phyloP scores from a whole-genome alignment of 2,888 invertebrate species.

The Athrips mouffetella region DNA sequence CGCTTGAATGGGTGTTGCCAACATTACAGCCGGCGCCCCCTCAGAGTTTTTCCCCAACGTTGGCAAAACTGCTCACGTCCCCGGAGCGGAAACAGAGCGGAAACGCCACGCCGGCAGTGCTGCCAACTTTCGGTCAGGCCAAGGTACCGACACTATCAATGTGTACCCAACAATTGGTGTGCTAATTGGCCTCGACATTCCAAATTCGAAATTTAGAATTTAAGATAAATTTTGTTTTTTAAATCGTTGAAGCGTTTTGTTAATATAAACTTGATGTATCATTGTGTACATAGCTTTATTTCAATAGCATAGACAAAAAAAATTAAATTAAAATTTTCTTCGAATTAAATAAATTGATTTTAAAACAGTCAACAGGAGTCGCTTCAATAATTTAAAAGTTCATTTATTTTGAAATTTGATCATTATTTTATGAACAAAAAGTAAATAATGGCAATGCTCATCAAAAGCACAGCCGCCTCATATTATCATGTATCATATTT shows the following conservation, averaged over 20 bases:
- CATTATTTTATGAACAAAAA: neutral
- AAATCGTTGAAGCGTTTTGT: constrained; percentile 33
- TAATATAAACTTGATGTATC: neutral
- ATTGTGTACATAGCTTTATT: neutral
- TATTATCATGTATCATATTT: constrained; percentile 24
- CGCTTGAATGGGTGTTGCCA: constrained; percentile 76
- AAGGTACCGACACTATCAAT: constrained; percentile 64
- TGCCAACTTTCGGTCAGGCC: constrained; percentile 76
- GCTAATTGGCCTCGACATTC: constrained; percentile 70
- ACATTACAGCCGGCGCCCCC: constrained; percentile 77
- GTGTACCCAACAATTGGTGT: constrained; percentile 66
- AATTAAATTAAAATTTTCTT: too few species aligned
- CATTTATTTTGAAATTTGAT: neutral
- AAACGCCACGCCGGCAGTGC: constrained; percentile 37
- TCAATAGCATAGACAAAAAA: too few species aligned
- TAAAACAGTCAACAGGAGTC: too few species aligned
- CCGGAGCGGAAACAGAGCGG: constrained; percentile 73
- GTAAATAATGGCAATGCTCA: constrained; percentile 4
- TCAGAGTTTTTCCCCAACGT: constrained; percentile 86
- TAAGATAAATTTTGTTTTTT: constrained; percentile 48
- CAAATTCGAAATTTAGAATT: constrained; percentile 73
- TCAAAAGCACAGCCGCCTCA: constrained; percentile 23
- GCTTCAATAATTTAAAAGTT: constrained; percentile 31
- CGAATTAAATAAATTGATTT: too few species aligned
- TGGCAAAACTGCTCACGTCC: constrained; percentile 88